A percentile compares a stretch with the other conserved stretches of the same genome.
Conservation (phyloP, 2,113 vertebrate species). For the Pelodiscus sinensis region DNA sequence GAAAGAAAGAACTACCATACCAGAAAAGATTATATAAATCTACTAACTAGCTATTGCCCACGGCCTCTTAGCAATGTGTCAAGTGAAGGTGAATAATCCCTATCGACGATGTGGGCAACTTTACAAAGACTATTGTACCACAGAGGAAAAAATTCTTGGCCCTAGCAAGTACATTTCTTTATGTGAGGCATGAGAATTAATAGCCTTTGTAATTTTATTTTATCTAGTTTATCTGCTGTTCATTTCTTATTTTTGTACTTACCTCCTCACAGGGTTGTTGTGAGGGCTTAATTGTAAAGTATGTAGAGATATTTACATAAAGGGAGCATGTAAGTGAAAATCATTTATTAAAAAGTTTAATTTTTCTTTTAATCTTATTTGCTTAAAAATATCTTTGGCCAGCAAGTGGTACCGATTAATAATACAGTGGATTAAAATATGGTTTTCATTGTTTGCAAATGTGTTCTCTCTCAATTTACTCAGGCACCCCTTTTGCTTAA, state of each 20-base stretch:
- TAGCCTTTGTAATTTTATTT: background rate
- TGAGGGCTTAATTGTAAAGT: background rate
- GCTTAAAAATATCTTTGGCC: background rate
- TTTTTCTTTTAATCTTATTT: background rate
- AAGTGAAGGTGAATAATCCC: background rate
- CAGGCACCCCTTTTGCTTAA: background rate
- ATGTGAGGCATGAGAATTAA: background rate
- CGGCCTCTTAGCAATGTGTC: background rate
- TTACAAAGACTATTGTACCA: background rate
- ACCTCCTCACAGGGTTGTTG: background rate
- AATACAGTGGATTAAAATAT: background rate
- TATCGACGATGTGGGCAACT: background rate
- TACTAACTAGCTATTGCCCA: background rate
- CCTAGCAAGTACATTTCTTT: background rate
- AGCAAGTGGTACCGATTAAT: background rate
- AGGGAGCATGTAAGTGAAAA: background rate
- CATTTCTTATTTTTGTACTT: background rate
- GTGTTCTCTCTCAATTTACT: background rate
- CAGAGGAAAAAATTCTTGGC: background rate
- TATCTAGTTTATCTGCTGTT: background rate
- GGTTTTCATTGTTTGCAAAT: background rate
- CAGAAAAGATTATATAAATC: background rate
- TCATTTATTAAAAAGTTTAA: background rate
- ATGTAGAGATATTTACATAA: background rate
- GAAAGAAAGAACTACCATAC: background rate